Base-by-base conservation (phyloP, 2,888 invertebrate species). In the Phragmatobia fuliginosa region DNA sequence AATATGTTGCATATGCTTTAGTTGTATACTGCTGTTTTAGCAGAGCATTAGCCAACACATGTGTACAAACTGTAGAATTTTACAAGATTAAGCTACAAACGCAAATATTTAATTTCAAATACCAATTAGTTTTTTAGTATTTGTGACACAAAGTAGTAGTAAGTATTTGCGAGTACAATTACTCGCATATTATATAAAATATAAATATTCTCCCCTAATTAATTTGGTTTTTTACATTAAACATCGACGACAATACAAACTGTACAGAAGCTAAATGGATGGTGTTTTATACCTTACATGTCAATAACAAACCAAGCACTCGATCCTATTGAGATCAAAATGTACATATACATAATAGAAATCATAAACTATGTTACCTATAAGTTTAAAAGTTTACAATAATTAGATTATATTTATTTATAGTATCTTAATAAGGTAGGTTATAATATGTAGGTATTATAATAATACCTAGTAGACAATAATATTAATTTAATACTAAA, bases 211-310 rank as follows among this genome's bases (percentile, higher is more conserved):
- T 49, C 52, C 59, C 62, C 59, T 75, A 70, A 72, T 69, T 71
- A 69, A 67, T 56, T 77, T 59, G 71, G 70, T 67, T 69, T 66
- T 66, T 67, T 71, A 72, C 67, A 71, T 75, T 83, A 88, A 89
- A 92, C 91, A 92, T 85, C 87, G 79, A 91, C 79, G 85, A 92
- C 90, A 86, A 89, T 88, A 93, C 91, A 88, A 91, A 90, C 93
- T 94, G 92, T 94, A 94, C 94, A 94, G 87, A 90, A 91, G 88
- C 94, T 94, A 94, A 92, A 89, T 88, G 89, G 92, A 90, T 94
- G 94, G 95, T 95, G 95, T 95, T 94, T 90, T 94, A 89, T 94
- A 94, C 95, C 95, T 95, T 94, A 95, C 95, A 91, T 90, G 88
- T 88, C 88, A 85, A 85, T 81, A 90, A 88, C 86, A 90, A 91